Conservation (phyloP, 92 coral and sea anemone genomes). For the Actinostola sp. region DNA sequence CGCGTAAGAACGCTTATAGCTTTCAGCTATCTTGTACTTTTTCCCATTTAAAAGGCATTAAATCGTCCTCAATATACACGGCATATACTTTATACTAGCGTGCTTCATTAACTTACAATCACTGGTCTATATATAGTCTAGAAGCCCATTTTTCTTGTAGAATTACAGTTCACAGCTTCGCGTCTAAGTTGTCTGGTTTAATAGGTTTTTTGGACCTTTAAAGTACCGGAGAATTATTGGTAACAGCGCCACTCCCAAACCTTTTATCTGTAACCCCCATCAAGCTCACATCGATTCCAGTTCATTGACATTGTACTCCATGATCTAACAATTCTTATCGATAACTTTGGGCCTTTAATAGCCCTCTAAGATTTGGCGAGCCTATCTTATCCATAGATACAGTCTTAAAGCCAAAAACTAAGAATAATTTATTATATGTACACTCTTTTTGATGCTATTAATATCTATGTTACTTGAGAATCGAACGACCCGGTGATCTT, state of each 20-base stretch:
- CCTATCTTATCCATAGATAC: slow-evolving; percentile 8
- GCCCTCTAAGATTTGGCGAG: neutral
- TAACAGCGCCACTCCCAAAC: neutral
- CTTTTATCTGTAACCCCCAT: neutral
- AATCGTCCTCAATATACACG: neutral
- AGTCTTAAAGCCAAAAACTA: neutral
- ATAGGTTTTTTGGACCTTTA: slow-evolving; percentile 3
- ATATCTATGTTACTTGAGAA: neutral
- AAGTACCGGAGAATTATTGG: neutral
- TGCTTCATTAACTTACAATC: neutral
- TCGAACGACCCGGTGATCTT: neutral
- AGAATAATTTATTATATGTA: too few relatives aligned
- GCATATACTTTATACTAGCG: neutral
- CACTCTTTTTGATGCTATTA: too few relatives aligned
- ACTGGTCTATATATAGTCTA: neutral
- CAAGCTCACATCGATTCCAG: neutral
- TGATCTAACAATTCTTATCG: too few relatives aligned
- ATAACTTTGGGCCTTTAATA: neutral
- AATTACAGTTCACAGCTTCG: slow-evolving; percentile 1
- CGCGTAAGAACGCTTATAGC: too few relatives aligned
- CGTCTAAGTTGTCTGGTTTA: neutral
- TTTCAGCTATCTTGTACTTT: too few relatives aligned
- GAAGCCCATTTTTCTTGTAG: neutral
- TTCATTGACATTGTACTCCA: too few relatives aligned
- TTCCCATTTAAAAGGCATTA: neutral